Base-by-base conservation (phyloP, 2,888 invertebrate genomes). In the Ophioninae sp. region DNA sequence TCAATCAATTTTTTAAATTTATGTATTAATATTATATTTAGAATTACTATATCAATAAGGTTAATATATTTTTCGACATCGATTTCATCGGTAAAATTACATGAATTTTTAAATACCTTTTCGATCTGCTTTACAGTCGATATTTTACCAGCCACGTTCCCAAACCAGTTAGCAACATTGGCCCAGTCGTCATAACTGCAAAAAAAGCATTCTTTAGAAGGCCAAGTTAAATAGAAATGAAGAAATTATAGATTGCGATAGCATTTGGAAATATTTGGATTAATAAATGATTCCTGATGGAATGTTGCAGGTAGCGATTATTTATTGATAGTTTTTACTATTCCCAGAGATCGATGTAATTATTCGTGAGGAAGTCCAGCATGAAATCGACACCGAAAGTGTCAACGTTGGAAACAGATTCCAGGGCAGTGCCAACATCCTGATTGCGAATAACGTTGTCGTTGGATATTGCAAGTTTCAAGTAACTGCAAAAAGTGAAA, bases 341-440 rank as follows among this genome's bases (percentile, higher is more conserved):
- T 6, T 85, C 41, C 56, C 87, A 69, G 6, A 91, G 41, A 13
- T 84, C 81, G 0, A 75, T 22, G 65, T 88, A 87, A 80, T 91
- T 74, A 0, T 37, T 71, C 0, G 83, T 67, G 9, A 91, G 78
- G 79, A 86, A 92, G 64, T 88, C 75, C 0, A 91, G 51, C 13
- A 84, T 77, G 0, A 82, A 74, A 6, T 89, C 74, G 5, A 90
- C 81, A 30, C 91, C 92, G 37, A 85, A 30, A 79, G 79, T 39
- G 74, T 88, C 88, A 56, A 89, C 44, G 91, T 90, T 80, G 23
- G 93, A 93, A 17, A 94, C 90, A 0, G 92, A 89, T 10, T 90
- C 85, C 51, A 94, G 91, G 0, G 90, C 93, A 0, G 86, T 85
- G 30, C 85, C 86, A 13, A 91, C 89, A 88, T 94, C 93, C 85